Percentiles rank a stretch among this genome's conserved stretches.
Evolutionary conservation across 1,140 invertebrate genomes (phyloP).

Genomic region (Rhizoglyphus robini): DNA sequence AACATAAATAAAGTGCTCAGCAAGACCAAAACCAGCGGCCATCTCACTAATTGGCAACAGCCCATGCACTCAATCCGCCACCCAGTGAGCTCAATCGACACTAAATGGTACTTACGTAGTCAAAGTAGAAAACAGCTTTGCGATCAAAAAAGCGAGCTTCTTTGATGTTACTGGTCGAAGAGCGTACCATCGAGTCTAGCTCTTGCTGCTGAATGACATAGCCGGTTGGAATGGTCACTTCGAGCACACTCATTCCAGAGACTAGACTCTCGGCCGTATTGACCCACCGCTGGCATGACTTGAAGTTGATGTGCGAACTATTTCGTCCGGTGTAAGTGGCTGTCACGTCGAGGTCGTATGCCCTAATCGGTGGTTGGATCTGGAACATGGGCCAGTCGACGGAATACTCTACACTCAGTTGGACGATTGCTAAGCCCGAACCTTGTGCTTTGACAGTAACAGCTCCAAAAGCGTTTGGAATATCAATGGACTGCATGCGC

Average conservation of each 20-base stretch:
- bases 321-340: slow-evolving; percentile 72
- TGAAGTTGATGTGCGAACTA: slow-evolving; percentile 74
- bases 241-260: slow-evolving; percentile 82
- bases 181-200: slow-evolving; percentile 64
- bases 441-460: slow-evolving; percentile 77
- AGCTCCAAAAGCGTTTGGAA: slow-evolving; percentile 79
- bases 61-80: background rate
- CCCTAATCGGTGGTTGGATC: slow-evolving; percentile 59
- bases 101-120: slow-evolving; percentile 55
- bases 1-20: no score
- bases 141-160: slow-evolving; percentile 62
- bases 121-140: slow-evolving; percentile 86
- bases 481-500: slow-evolving; percentile 58
- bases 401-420: slow-evolving; percentile 88
- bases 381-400: slow-evolving; percentile 74
- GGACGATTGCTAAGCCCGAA: slow-evolving; percentile 74
- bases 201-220: slow-evolving; percentile 83
- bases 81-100: slow-evolving; percentile 7
- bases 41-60: background rate
- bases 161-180: slow-evolving; percentile 54
- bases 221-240: slow-evolving; percentile 79
- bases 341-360: slow-evolving; percentile 56
- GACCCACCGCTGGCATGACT: slow-evolving; percentile 72
- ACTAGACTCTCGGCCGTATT: slow-evolving; percentile 55
- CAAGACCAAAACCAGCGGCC: background rate